Percentiles rank a stretch among this genome's conserved stretches.
Conservation (phyloP, 1,140 invertebrate species). For the Megalopta genalis region DNA sequence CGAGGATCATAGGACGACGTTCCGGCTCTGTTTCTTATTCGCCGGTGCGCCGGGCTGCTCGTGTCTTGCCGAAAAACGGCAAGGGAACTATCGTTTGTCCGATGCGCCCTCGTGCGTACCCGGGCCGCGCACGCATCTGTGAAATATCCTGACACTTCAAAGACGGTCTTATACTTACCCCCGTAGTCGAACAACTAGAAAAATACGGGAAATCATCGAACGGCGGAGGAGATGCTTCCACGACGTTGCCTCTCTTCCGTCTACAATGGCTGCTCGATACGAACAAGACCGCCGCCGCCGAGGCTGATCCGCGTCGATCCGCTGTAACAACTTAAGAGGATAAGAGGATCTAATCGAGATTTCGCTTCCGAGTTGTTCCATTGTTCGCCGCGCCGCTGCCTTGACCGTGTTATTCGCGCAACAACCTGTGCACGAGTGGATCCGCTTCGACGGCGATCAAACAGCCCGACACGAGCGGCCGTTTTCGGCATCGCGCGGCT, state of each 20-base stretch:
- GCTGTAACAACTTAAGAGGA: slow-evolving; percentile 64
- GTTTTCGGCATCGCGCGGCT: too few species aligned
- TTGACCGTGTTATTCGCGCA: slow-evolving; percentile 28
- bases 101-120: slow-evolving; percentile 41
- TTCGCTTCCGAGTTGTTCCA: slow-evolving; percentile 36
- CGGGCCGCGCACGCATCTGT: slow-evolving; percentile 50
- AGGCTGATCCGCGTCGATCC: slow-evolving; percentile 30
- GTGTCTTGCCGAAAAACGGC: slow-evolving; percentile 15
- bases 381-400: slow-evolving; percentile 41
- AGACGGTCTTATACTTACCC: slow-evolving; percentile 2
- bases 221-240: background rate
- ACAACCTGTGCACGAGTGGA: background rate
- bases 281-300: slow-evolving; percentile 16
- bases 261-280: slow-evolving; percentile 45
- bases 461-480: too few species aligned
- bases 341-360: slow-evolving; percentile 66
- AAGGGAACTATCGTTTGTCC: slow-evolving; percentile 44
- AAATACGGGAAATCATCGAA: slow-evolving; percentile 30
- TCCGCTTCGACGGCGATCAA: background rate
- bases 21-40: slow-evolving; percentile 54
- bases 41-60: background rate
- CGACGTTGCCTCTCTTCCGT: background rate
- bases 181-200: slow-evolving; percentile 16
- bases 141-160: slow-evolving; percentile 46
- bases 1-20: slow-evolving; percentile 67